phyloP scores from a whole-genome alignment of 2,888 invertebrate genomes.

The Thymelicus lineola region DNA sequence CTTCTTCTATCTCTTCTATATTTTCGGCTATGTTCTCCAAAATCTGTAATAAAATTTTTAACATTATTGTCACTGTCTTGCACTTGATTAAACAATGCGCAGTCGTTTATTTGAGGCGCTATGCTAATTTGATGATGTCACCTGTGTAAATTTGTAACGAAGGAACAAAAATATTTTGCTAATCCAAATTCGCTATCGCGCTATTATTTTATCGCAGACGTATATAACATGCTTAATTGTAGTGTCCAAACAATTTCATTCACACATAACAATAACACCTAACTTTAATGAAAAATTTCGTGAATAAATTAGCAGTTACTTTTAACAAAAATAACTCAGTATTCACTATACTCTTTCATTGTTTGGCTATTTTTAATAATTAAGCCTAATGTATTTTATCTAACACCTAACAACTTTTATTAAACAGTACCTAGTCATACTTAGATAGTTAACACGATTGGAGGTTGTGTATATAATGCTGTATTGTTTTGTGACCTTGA shows the following conservation, averaged over 20 bases:
- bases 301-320: background rate
- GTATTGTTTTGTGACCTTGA: constrained; percentile 76
- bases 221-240: background rate
- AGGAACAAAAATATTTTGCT: background rate
- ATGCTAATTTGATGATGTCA: background rate
- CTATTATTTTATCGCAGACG: no score
- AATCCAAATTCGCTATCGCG: background rate
- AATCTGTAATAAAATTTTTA: constrained; percentile 71
- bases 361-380: no score
- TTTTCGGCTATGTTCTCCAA: constrained; percentile 92
- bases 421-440: constrained; percentile 35
- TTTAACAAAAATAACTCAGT: background rate
- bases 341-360: no score
- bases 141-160: background rate
- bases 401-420: constrained; percentile 26
- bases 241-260: background rate
- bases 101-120: constrained; percentile 24
- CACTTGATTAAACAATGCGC: constrained; percentile 18
- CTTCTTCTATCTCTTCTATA: constrained; percentile 93
- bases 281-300: background rate
- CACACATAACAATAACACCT: no score
- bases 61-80: background rate
- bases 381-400: background rate
- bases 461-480: constrained; percentile 57
- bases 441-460: constrained; percentile 53